Evolutionary conservation across 92 coral and sea anemone genomes (phyloP), one percentile per base, ranked within the genome.

Genomic region (Paramuricea clavata): DNA sequence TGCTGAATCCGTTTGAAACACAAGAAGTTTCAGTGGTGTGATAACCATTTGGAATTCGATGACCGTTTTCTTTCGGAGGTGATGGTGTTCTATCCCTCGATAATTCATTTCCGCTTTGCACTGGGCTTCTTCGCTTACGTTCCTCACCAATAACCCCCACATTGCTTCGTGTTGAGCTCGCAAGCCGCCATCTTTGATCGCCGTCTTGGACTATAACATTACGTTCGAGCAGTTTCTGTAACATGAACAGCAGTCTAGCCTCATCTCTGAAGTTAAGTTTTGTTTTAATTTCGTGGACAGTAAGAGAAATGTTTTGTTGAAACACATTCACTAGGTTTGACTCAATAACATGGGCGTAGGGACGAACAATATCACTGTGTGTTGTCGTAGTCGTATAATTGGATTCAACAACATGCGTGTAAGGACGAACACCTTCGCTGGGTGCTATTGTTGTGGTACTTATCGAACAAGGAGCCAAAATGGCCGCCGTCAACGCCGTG

Each of bases 111-210:
- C 22, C 44, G 30, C 15, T 76, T 30, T 76, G 82, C 34, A 57
- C 84, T 8, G 84, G 84, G 35, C 84, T 79, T 39, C 47, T 57
- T 33, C 84, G 84, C 67, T 79, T 79, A 2, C 84, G 84, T 42
- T 79, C 84, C 22, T 61, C 84, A 0, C 84, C 84, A 41, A 79
- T 79, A 42, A 79, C 84, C 15, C 84, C 84, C 1, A 79, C 73
- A 60, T 42, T 60, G 73, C 43, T 57, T 19, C 34, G 50, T 0
- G 15, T 34, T 49, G 68, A 21, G 57, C 84, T 79, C 73, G 73
- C 84, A 27, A 79, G 56, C 7, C 84, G 84, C 84, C 84, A 79
- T 79, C 73, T 79, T 79, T 36, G 73, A 49, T 31, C 69, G 28
- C 73, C 47, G 25, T 79, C 84, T 26, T 57, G 59, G 30, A 35